These are phyloP conservation scores for Drosophila truncata DNA, from an alignment of 1,140 invertebrate genomes.

Conservation along the genomic window DNA sequence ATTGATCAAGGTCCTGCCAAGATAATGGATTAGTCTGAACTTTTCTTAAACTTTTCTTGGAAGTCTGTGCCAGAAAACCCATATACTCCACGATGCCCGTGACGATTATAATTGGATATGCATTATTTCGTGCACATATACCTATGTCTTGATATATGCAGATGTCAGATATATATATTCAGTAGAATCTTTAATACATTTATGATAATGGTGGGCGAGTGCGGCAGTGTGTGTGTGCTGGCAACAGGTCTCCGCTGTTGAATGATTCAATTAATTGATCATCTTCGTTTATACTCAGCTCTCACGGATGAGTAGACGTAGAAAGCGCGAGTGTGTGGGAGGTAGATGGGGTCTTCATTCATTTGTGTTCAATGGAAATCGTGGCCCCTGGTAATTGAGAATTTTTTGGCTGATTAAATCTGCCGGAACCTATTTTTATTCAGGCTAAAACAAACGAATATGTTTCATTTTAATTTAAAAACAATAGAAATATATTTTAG, in stretches of 20 bases:
- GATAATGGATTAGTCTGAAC: not conserved
- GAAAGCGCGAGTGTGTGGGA: constrained; percentile 19
- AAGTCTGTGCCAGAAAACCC: constrained; percentile 7
- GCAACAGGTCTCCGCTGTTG: constrained; percentile 76
- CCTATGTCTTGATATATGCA: constrained; percentile 24
- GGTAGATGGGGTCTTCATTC: constrained; percentile 44
- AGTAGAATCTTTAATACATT: constrained; percentile 31
- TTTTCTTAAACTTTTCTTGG: not conserved
- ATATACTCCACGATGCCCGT: constrained; percentile 23
- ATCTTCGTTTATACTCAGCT: constrained; percentile 72
- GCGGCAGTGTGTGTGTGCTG: constrained; percentile 42
- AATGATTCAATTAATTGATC: constrained; percentile 83
- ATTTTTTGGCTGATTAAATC: constrained; percentile 16
- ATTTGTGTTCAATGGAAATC: constrained; percentile 55
- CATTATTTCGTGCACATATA: constrained; percentile 25
- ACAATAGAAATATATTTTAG: not conserved
- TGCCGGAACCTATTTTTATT: constrained; percentile 26
- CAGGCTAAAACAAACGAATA: not conserved
- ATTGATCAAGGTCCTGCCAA: not conserved
- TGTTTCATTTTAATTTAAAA: constrained; percentile 6
- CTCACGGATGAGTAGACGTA: constrained; percentile 67
- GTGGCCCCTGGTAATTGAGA: constrained; percentile 28
- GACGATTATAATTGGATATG: constrained; percentile 37
- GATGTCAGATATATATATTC: constrained; percentile 12
- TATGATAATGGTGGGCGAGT: constrained; percentile 14